These are phyloP conservation scores for Silurus glanis DNA, from an alignment of 2,113 vertebrate species.

Conservation along the genomic window DNA sequence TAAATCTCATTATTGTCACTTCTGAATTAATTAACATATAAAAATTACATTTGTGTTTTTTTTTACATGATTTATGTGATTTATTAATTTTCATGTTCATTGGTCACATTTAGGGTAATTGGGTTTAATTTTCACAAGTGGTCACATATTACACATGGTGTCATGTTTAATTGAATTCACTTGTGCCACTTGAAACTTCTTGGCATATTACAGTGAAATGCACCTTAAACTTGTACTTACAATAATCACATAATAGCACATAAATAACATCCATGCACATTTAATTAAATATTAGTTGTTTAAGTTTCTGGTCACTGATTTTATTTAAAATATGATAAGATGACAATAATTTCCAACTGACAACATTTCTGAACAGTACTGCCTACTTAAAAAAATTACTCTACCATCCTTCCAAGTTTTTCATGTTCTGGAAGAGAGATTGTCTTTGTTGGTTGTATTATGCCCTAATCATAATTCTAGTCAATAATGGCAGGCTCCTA, in stretches of 20 bases:
- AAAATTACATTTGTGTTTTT: background rate
- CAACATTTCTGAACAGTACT: background rate
- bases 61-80: background rate
- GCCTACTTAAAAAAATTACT: background rate
- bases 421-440: background rate
- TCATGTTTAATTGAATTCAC: background rate
- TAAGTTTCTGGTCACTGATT: background rate
- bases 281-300: background rate
- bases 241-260: background rate
- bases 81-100: background rate
- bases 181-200: background rate
- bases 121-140: background rate
- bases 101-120: background rate
- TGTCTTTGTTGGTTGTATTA: constrained; percentile 26
- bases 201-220: background rate
- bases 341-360: background rate
- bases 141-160: background rate
- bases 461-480: background rate
- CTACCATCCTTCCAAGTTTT: background rate
- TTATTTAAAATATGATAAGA: background rate
- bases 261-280: background rate
- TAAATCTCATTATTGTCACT: background rate
- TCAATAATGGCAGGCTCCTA: constrained; percentile 5
- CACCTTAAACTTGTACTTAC: too few species aligned
- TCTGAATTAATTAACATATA: background rate